Evolutionary conservation across 2,113 vertebrate genomes (phyloP).

Genomic region (Xyrauchen texanus): DNA sequence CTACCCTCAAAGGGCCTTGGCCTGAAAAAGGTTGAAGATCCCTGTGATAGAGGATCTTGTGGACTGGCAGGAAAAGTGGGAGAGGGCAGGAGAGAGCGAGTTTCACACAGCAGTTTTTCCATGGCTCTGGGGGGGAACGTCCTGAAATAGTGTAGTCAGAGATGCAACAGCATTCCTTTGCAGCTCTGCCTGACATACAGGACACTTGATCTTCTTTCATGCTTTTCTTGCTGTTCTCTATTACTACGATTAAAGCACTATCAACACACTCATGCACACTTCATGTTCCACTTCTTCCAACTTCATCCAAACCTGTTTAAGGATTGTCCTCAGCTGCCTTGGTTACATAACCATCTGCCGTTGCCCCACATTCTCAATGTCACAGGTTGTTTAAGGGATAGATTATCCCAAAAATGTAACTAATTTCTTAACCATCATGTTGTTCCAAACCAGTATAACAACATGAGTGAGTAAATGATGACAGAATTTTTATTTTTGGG

Average conservation of each 20-base stretch:
- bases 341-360: constrained; percentile 26
- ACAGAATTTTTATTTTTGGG: no score
- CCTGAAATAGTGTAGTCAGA: constrained; percentile 32
- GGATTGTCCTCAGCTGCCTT: constrained; percentile 3
- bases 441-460: no score
- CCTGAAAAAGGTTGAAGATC: no score
- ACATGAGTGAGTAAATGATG: no score
- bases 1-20: no score
- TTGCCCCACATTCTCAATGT: background rate
- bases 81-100: background rate
- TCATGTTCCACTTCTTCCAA: background rate
- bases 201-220: background rate
- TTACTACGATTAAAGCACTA: constrained; percentile 7
- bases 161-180: background rate
- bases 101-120: constrained; percentile 20
- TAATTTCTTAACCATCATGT: no score
- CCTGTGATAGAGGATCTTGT: no score
- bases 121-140: background rate
- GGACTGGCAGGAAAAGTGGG: background rate
- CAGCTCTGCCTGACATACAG: background rate
- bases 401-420: no score
- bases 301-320: constrained; percentile 1
- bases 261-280: constrained; percentile 16
- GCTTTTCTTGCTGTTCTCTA: background rate
- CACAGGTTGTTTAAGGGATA: no score